Conservation (phyloP, 2,113 vertebrate genomes). For the Anthoscopus minutus region DNA sequence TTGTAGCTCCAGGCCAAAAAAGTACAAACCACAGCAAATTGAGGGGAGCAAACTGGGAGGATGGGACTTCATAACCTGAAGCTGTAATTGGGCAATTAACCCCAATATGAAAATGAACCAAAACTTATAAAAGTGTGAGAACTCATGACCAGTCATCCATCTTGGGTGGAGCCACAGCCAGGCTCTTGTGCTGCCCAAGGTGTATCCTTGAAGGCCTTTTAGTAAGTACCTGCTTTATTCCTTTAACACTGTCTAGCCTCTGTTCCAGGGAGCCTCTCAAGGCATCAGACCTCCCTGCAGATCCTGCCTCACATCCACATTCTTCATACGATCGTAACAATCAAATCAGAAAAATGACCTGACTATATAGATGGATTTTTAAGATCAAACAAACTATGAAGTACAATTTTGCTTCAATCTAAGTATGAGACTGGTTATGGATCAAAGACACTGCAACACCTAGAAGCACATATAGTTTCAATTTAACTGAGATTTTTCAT, state of each 20-base stretch:
- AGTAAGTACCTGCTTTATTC: not conserved
- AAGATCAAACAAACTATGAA: constrained; percentile 38
- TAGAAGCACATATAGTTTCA: not conserved
- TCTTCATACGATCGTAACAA: not conserved
- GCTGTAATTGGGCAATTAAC: not conserved
- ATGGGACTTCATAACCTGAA: not conserved
- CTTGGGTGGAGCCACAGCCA: not conserved
- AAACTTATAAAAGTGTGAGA: not conserved
- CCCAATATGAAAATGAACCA: not conserved
- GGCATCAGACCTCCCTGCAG: not conserved
- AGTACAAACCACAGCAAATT: not conserved
- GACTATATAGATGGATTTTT: not conserved
- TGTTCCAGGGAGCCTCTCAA: not conserved
- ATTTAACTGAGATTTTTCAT: constrained; percentile 18
- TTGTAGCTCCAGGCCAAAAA: not conserved
- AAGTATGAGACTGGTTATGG: not conserved
- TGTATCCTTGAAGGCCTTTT: not conserved
- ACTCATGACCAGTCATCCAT: not conserved
- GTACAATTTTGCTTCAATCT: constrained; percentile 17
- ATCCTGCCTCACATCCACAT: not conserved
- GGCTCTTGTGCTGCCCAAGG: not conserved
- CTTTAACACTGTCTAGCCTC: not conserved
- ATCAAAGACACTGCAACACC: not conserved
- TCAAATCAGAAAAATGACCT: constrained; percentile 22
- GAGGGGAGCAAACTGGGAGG: not conserved